Conservation (phyloP, 2,888 invertebrate genomes). For the Drosophila kambysellisi region DNA sequence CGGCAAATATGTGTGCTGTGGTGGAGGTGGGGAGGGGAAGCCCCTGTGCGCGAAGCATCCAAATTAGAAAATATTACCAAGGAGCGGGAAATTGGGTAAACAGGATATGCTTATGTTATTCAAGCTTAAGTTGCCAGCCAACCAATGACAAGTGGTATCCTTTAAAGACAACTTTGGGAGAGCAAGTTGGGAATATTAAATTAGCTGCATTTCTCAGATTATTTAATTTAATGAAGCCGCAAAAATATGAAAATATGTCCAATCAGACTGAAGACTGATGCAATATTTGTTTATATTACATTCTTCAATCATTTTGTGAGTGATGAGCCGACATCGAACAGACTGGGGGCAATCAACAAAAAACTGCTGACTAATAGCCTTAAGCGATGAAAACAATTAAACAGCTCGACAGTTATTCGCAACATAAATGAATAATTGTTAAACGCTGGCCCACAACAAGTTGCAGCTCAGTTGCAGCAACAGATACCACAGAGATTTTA, state of each 20-base stretch:
- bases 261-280: neutral
- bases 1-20: constrained; percentile 43
- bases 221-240: neutral
- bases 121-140: constrained; percentile 20
- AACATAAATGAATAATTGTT: constrained; percentile 44
- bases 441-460: constrained; percentile 13
- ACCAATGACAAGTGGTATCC: neutral
- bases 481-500: constrained; percentile 11
- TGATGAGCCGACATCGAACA: neutral
- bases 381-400: constrained; percentile 46
- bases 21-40: neutral
- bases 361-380: constrained; percentile 8
- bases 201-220: neutral
- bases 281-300: neutral
- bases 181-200: neutral
- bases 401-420: constrained; percentile 30
- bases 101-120: constrained; percentile 40
- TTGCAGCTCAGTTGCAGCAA: constrained; percentile 8
- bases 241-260: neutral
- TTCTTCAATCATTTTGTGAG: neutral
- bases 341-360: neutral
- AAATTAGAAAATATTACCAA: constrained; percentile 58
- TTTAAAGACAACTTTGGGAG: neutral
- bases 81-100: constrained; percentile 41
- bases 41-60: constrained; percentile 42